Conservation (phyloP, 2,797 vertebrate genomes). For the Macrochelys suwanniensis region DNA sequence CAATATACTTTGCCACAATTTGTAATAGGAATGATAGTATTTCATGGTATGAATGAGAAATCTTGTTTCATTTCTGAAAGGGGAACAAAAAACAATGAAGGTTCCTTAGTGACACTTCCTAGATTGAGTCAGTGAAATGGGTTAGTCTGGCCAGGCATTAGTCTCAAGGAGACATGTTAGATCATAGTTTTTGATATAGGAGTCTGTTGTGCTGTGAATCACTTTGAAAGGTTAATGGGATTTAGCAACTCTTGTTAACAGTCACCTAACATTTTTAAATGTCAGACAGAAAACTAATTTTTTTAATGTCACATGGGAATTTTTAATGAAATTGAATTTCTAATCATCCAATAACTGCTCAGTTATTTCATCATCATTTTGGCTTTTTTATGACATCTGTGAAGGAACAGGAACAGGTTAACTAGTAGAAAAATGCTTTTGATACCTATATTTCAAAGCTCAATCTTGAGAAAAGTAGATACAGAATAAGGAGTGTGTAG, state of each 20-base stretch:
- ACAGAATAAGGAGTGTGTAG: neutral
- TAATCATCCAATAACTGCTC: neutral
- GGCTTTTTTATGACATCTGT: neutral
- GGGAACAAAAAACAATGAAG: neutral
- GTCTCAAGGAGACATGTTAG: neutral
- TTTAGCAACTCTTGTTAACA: neutral
- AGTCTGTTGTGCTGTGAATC: neutral
- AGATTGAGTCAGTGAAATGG: neutral
- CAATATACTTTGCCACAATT: neutral
- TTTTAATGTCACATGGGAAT: neutral
- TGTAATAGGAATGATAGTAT: neutral
- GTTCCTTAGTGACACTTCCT: neutral
- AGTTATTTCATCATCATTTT: neutral
- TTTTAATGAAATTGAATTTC: neutral
- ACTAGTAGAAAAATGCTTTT: neutral
- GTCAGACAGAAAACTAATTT: neutral
- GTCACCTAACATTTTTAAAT: slow-evolving; percentile 38
- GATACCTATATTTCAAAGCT: neutral
- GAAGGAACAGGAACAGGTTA: neutral
- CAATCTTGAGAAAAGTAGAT: neutral
- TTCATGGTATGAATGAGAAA: neutral
- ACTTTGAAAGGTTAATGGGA: slow-evolving; percentile 13
- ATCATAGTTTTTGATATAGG: neutral
- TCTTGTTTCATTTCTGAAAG: neutral
- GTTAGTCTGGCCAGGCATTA: neutral